phyloP scores from a whole-genome alignment of 2,797 vertebrate genomes.

The Chloroceryle amazona region DNA sequence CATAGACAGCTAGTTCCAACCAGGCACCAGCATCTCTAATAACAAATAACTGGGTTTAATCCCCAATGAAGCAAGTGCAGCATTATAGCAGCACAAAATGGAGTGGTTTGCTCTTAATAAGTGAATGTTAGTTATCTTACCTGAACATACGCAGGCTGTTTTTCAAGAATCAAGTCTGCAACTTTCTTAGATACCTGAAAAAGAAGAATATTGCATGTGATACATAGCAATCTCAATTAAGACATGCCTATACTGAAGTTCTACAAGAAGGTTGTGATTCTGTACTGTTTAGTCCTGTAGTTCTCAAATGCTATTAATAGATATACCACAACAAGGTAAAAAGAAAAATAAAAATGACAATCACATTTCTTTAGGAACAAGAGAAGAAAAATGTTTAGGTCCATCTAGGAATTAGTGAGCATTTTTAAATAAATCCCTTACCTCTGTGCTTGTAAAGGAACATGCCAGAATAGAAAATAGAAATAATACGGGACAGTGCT shows the following conservation, averaged over 20 bases:
- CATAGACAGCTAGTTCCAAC: background rate
- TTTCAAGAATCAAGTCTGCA: constrained; percentile 97
- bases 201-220: background rate
- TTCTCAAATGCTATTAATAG: background rate
- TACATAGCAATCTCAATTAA: background rate
- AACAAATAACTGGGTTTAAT: background rate
- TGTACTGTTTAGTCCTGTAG: background rate
- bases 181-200: constrained; percentile 97
- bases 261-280: background rate
- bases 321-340: background rate
- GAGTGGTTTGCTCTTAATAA: background rate
- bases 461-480: background rate
- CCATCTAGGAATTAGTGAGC: background rate
- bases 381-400: background rate
- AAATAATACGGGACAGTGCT: background rate
- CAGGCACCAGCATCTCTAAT: background rate
- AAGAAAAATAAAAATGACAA: background rate
- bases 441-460: background rate
- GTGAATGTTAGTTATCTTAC: constrained; percentile 78
- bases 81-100: background rate
- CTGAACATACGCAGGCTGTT: constrained; percentile 98
- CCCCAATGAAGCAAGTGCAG: background rate
- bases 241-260: background rate
- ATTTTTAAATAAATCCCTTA: background rate
- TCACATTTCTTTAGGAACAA: background rate